Base-by-base conservation (phyloP, 2,888 invertebrate genomes). In the Heliconius erato region DNA sequence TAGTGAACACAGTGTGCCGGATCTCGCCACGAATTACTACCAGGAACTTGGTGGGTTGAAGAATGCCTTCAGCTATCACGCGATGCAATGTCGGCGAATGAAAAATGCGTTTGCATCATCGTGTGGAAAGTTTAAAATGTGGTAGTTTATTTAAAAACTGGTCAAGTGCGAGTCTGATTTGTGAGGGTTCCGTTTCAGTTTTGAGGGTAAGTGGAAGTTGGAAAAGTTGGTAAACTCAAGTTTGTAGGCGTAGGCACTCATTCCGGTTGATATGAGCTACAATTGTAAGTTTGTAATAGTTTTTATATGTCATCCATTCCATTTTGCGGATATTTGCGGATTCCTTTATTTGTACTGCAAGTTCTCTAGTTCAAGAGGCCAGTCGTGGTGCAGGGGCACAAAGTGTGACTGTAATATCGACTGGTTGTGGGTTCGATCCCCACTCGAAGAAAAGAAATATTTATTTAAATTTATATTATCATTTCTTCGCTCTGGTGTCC, bases 21-120 rank as follows among this genome's bases (percentile, higher is more conserved):
- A 81, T 78, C 78, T 81, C 5, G 77, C 63, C n/a, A 69, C 76
- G 77, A 81, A 81, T 81, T 81, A 81, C 77, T 49, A 49, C 49
- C 78, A 81, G 81, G 81, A 81, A 81, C 77, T 65, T 71, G 67
- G 81, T 78, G 28, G 78, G 78, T 72, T 71, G 81, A 81, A 77
- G 81, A 78, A 81, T 81, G 81, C 78, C 65, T 81, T 77, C 78
- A 72, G 71, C 35, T 49, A 2, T 40, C 40, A 81, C 81, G 77
- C 76, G 63, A 71, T 63, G 77, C 76, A 44, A 71, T 63, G 63
- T 81, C n/a, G 63, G 44, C 65, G 40, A 78, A 81, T 77, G 44
- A 81, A 40, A 78, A 81, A 71, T 71, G 71, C 65, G 65, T 78
- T 63, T 65, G 16, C 23, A 78, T 28, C 40, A 44, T 65, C 67